Percentiles rank a stretch among this genome's conserved stretches.
These are phyloP conservation scores for Lacerta agilis DNA, from an alignment of 2,797 vertebrate species.

Conservation along the genomic window DNA sequence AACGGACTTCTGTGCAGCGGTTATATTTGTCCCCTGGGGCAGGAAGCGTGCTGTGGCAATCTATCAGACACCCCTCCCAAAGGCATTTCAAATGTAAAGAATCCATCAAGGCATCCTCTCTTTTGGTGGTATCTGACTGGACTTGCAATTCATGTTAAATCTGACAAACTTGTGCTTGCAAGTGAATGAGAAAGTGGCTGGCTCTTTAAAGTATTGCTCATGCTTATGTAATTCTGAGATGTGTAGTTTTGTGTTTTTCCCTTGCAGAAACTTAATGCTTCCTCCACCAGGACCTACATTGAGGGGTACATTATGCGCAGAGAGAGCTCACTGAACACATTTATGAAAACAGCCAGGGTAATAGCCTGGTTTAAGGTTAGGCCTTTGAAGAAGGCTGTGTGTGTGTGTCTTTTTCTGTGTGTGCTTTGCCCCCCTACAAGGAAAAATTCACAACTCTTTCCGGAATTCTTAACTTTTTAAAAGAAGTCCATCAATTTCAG, in stretches of 20 bases:
- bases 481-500: too few relatives aligned
- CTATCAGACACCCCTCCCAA: not conserved
- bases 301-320: too few relatives aligned
- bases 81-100: slow-evolving; percentile 13
- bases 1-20: not conserved
- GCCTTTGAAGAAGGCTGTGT: too few relatives aligned
- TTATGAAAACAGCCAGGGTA: too few relatives aligned
- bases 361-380: too few relatives aligned
- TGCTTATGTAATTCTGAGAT: too few relatives aligned
- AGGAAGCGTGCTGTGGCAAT: not conserved
- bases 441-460: too few relatives aligned
- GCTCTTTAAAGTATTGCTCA: not conserved
- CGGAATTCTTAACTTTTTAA: too few relatives aligned
- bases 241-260: not conserved
- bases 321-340: too few relatives aligned
- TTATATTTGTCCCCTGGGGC: not conserved
- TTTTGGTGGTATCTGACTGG: slow-evolving; percentile 7
- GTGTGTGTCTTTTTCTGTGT: too few relatives aligned
- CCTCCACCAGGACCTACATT: not conserved
- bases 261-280: not conserved
- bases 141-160: not conserved
- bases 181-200: not conserved
- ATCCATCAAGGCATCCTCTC: not conserved
- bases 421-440: too few relatives aligned
- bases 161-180: slow-evolving; percentile 13